phyloP scores from a whole-genome alignment of 2,113 vertebrate species.

The Thymallus thymallus region DNA sequence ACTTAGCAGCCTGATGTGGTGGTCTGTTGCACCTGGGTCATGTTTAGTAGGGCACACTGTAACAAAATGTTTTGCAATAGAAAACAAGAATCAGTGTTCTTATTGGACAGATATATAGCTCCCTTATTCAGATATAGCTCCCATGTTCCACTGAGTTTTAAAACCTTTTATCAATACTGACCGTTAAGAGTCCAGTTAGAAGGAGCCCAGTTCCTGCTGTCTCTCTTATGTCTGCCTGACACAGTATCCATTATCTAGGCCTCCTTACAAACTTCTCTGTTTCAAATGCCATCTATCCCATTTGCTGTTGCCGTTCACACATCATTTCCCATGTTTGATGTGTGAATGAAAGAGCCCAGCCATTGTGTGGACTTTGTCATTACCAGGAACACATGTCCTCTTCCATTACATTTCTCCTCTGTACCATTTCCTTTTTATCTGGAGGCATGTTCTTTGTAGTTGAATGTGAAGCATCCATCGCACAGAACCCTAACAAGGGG shows the following conservation, averaged over 20 bases:
- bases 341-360: constrained; percentile 37
- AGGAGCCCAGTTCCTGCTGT: too few species aligned
- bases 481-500: constrained; percentile 1
- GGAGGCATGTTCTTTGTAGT: constrained; percentile 33
- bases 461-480: constrained; percentile 49
- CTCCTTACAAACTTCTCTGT: background rate
- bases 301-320: background rate
- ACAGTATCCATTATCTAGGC: background rate
- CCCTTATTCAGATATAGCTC: too few species aligned
- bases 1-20: too few species aligned
- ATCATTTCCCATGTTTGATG: constrained; percentile 14
- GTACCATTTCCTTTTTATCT: constrained; percentile 39
- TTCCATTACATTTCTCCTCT: constrained; percentile 38
- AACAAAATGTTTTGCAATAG: too few species aligned
- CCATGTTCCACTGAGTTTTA: too few species aligned
- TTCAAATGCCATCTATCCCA: background rate
- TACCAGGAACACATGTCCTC: constrained; percentile 24
- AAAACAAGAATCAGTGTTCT: too few species aligned
- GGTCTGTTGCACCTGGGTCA: too few species aligned
- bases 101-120: too few species aligned
- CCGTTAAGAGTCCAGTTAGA: too few species aligned
- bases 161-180: too few species aligned
- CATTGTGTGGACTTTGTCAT: constrained; percentile 24
- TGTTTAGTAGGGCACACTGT: too few species aligned
- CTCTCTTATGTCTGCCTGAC: too few species aligned